Percentiles rank a stretch among this genome's conserved stretches.
phyloP scores from a whole-genome alignment of 2,888 invertebrate species.

The Hemistola chrysoprasaria region DNA sequence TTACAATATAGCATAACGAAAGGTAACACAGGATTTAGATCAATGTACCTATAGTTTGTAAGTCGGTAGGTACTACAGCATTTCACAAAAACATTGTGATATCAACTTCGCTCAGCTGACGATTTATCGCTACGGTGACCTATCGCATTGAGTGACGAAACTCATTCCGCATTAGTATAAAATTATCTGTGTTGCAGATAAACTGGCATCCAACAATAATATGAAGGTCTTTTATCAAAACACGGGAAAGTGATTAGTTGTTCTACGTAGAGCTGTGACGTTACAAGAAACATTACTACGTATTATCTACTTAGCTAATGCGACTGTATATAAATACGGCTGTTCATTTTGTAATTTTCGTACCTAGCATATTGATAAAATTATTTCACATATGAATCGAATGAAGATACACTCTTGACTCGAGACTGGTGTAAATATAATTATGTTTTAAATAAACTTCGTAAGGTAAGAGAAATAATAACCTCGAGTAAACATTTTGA shows the following conservation, averaged over 20 bases:
- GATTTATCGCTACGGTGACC: slow-evolving; percentile 56
- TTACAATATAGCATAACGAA: too few relatives aligned
- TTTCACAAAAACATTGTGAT: slow-evolving; percentile 9
- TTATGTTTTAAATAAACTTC: slow-evolving; percentile 37
- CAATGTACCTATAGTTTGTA: too few relatives aligned
- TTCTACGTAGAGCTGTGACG: slow-evolving; percentile 28
- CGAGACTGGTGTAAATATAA: slow-evolving; percentile 40
- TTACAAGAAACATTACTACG: slow-evolving; percentile 35
- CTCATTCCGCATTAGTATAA: slow-evolving; percentile 39
- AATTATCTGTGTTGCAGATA: slow-evolving; percentile 28
- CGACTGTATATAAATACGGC: too few relatives aligned
- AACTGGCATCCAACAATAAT: slow-evolving; percentile 38
- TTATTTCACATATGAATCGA: too few relatives aligned
- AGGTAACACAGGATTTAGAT: too few relatives aligned
- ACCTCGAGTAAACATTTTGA: slow-evolving; percentile 11
- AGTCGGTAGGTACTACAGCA: slow-evolving; percentile 7
- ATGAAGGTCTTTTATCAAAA: slow-evolving; percentile 43
- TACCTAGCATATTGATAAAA: too few relatives aligned
- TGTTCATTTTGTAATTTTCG: too few relatives aligned
- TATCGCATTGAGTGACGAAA: slow-evolving; percentile 56
- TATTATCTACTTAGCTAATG: too few relatives aligned
- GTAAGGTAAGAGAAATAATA: slow-evolving; percentile 22
- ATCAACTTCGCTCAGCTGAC: slow-evolving; percentile 40
- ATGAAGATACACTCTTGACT: too few relatives aligned
- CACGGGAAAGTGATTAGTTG: slow-evolving; percentile 39